These are phyloP conservation scores for Apamea monoglypha DNA, from an alignment of 2,888 invertebrate species.

Conservation along the genomic window DNA sequence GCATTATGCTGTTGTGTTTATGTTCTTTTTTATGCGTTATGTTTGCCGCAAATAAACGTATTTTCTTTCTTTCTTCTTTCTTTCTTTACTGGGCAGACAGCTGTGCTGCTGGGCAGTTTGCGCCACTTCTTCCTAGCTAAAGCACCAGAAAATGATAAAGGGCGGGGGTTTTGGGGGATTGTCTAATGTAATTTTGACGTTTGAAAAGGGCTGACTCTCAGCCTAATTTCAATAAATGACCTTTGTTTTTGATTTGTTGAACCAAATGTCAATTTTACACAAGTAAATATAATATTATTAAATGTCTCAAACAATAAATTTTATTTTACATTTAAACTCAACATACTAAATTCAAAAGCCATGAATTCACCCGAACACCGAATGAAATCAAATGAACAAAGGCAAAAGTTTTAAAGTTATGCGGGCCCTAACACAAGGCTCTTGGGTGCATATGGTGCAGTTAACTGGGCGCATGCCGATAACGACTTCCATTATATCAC, in stretches of 20 bases:
- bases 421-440: conserved; percentile 47
- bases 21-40: no score
- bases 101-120: no score
- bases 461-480: conserved; percentile 60
- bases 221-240: no score
- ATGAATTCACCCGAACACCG: conserved; percentile 3
- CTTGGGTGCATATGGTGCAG: conserved; percentile 65
- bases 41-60: no score
- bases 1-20: no score
- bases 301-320: background rate
- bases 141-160: no score
- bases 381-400: conserved; percentile 52
- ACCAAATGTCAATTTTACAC: background rate
- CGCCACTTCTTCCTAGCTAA: no score
- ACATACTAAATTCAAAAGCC: conserved; percentile 21
- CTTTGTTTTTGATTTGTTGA: background rate
- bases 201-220: no score
- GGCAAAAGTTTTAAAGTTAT: conserved; percentile 59
- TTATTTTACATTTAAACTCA: background rate
- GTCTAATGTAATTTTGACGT: no score
- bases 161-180: no score
- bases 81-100: no score
- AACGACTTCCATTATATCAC: conserved; percentile 65
- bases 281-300: background rate
- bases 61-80: no score